phyloP scores from a whole-genome alignment of 1,140 invertebrate genomes.

The Pogonomyrmex californicus region DNA sequence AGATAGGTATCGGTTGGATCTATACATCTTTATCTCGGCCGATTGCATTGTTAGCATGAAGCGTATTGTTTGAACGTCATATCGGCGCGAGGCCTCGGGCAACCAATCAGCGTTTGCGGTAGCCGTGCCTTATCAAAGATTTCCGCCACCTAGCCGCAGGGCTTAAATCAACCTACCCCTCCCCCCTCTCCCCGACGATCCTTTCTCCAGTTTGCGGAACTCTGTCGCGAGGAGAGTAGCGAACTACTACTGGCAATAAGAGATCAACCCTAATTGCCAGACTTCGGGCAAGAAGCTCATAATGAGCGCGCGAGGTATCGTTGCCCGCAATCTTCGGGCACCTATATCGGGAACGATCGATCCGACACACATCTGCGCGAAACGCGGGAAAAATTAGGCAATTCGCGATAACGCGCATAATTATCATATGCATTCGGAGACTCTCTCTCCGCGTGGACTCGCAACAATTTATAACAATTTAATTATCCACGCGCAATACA shows the following conservation, averaged over 20 bases:
- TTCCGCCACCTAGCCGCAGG: slow-evolving; percentile 71
- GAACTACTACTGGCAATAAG: slow-evolving; percentile 40
- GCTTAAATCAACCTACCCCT: slow-evolving; percentile 73
- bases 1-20: slow-evolving; percentile 48
- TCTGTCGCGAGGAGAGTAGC: slow-evolving; percentile 8
- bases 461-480: slow-evolving; percentile 57
- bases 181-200: too few species aligned
- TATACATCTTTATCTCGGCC: slow-evolving; percentile 81
- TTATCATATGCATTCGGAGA: slow-evolving; percentile 21
- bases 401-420: slow-evolving; percentile 30
- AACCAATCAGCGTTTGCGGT: slow-evolving; percentile 78
- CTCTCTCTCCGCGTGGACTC: not conserved
- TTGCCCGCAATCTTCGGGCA: not conserved
- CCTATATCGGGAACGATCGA: not conserved
- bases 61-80: slow-evolving; percentile 82
- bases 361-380: not conserved
- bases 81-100: slow-evolving; percentile 77
- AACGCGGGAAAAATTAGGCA: slow-evolving; percentile 13
- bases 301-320: slow-evolving; percentile 38
- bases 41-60: slow-evolving; percentile 82
- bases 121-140: slow-evolving; percentile 81
- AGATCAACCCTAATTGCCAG: slow-evolving; percentile 55
- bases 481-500: slow-evolving; percentile 46
- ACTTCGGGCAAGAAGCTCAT: slow-evolving; percentile 20
- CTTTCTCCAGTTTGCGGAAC: slow-evolving; percentile 49